Conservation (phyloP, 2,888 invertebrate genomes). For the Mesodorylaimus sp. region DNA sequence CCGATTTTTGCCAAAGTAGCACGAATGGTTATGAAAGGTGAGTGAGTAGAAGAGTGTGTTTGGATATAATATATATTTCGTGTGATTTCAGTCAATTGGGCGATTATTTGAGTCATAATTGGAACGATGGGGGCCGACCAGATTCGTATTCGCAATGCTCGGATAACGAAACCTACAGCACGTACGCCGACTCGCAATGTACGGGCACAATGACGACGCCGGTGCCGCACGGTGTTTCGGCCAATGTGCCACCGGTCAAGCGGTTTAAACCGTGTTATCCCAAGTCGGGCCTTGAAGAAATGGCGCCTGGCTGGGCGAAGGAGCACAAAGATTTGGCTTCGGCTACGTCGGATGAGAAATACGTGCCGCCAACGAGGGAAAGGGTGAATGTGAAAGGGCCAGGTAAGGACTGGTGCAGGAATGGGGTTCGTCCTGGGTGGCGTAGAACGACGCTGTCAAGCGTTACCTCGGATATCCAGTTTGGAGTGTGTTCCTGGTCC, state of each 20-base stretch:
- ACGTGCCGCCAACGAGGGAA: not conserved
- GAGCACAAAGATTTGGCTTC: constrained; percentile 5
- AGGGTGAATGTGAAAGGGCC: constrained; percentile 7
- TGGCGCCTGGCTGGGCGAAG: not conserved
- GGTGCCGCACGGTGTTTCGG: not conserved
- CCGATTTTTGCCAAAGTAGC: no score
- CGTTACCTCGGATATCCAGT: no score
- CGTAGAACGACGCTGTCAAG: no score
- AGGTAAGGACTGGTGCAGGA: no score
- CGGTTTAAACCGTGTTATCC: not conserved
- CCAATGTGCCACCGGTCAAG: not conserved
- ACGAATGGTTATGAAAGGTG: not conserved
- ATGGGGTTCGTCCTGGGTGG: no score
- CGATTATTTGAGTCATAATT: no score
- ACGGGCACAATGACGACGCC: not conserved
- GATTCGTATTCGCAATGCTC: no score
- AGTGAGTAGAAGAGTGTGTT: no score
- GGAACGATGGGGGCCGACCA: no score
- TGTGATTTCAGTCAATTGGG: no score
- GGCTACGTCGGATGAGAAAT: not conserved
- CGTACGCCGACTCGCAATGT: not conserved
- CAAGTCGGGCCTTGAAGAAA: not conserved
- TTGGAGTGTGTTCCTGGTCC: no score
- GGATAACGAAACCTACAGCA: constrained; percentile 1
- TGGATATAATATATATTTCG: no score